Evolutionary conservation across 1,140 invertebrate species (phyloP).

Genomic region (Neodiprion virginianus): DNA sequence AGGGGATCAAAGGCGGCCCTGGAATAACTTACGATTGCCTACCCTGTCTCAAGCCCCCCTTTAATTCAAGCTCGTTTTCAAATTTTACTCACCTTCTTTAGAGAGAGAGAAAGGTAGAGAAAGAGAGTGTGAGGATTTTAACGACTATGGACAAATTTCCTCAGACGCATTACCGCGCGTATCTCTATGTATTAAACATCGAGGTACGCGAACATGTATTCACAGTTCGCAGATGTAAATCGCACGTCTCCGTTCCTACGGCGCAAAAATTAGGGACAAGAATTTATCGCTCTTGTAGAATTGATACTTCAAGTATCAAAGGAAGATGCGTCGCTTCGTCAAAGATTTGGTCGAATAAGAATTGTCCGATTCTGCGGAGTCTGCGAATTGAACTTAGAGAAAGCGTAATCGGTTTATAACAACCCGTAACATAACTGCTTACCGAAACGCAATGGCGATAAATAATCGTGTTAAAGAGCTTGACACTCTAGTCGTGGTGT

Average conservation of each 20-base stretch:
- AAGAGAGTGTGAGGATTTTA: too few species aligned
- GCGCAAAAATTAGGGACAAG: background rate
- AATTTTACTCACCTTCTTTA: background rate
- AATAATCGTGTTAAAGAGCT: background rate
- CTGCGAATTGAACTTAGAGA: background rate
- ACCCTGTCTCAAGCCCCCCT: background rate
- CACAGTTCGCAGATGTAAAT: too few species aligned
- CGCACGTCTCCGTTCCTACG: too few species aligned
- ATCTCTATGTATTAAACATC: too few species aligned
- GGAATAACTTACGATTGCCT: background rate
- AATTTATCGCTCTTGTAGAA: background rate
- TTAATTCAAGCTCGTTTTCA: background rate
- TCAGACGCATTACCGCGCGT: too few species aligned
- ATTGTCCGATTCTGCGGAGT: background rate
- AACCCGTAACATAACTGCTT: background rate
- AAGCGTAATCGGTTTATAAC: background rate
- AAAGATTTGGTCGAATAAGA: background rate
- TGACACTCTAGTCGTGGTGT: too few species aligned
- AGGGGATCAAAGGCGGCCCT: background rate
- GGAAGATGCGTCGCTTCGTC: background rate
- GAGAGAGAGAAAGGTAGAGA: too few species aligned
- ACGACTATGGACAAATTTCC: too few species aligned
- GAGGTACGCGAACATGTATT: too few species aligned
- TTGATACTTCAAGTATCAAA: background rate
- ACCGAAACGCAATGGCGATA: background rate